Conservation (phyloP, 2,797 vertebrate species). For the Staurois parvus region DNA sequence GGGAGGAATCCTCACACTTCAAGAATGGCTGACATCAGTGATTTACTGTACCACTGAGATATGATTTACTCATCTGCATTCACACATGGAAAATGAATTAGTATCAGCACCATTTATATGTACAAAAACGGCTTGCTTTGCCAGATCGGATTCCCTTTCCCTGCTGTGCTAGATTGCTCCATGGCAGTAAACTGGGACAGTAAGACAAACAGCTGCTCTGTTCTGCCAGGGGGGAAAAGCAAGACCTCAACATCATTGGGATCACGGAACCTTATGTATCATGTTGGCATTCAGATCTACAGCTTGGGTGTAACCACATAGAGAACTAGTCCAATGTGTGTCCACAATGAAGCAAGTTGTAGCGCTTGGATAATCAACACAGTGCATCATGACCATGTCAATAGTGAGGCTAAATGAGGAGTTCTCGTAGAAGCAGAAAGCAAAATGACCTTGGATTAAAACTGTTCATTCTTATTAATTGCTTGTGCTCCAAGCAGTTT, state of each 20-base stretch:
- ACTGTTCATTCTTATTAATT: slow-evolving; percentile 54
- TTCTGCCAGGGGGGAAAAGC: slow-evolving; percentile 38
- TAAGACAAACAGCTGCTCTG: slow-evolving; percentile 44
- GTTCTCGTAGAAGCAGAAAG: neutral
- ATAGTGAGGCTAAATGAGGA: slow-evolving; percentile 7
- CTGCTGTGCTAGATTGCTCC: slow-evolving; percentile 27
- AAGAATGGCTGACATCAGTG: slow-evolving; percentile 10
- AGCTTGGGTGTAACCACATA: slow-evolving; percentile 27
- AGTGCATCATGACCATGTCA: slow-evolving; percentile 33
- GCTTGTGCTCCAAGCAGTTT: slow-evolving; percentile 38
- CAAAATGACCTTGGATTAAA: slow-evolving; percentile 56
- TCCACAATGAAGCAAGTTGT: slow-evolving; percentile 9
- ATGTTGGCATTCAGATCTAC: slow-evolving; percentile 29
- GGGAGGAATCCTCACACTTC: neutral
- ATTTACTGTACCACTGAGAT: slow-evolving; percentile 27
- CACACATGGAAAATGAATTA: slow-evolving; percentile 37
- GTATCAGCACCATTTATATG: slow-evolving; percentile 6
- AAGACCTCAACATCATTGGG: slow-evolving; percentile 34
- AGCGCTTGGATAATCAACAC: slow-evolving; percentile 34
- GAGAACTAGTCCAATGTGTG: slow-evolving; percentile 2
- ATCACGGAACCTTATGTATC: slow-evolving; percentile 27
- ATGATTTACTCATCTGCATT: slow-evolving; percentile 35
- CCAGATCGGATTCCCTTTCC: slow-evolving; percentile 19
- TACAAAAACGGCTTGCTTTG: slow-evolving; percentile 26
- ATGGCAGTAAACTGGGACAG: slow-evolving; percentile 17